Evolutionary conservation across 1,140 invertebrate genomes (phyloP).

Genomic region (Heterodera carotae): DNA sequence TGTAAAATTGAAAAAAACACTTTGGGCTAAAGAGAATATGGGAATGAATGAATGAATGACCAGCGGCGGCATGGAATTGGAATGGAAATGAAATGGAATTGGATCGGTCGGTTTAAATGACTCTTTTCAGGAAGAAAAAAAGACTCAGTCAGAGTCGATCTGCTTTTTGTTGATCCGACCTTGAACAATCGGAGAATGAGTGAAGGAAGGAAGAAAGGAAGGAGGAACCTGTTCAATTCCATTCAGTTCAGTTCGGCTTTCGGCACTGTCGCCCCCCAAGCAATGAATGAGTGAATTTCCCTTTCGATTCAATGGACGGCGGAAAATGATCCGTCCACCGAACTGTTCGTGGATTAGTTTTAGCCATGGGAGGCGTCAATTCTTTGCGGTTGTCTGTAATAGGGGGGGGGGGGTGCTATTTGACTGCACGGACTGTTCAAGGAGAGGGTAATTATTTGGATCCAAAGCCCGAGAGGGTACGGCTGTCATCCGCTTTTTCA

Average conservation of each 20-base stretch:
- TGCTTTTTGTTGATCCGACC: neutral
- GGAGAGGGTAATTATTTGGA: neutral
- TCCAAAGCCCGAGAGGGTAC: neutral
- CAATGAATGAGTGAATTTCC: neutral
- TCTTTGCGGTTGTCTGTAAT: neutral
- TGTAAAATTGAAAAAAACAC: too few relatives aligned
- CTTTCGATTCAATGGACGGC: neutral
- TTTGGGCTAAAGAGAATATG: too few relatives aligned
- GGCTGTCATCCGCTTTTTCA: neutral
- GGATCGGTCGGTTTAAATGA: neutral
- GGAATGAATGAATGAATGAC: too few relatives aligned
- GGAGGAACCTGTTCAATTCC: neutral
- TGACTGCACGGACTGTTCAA: too few relatives aligned
- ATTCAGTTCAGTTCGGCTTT: too few relatives aligned
- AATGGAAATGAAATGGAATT: too few relatives aligned
- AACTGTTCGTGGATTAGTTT: slow-evolving; percentile 1
- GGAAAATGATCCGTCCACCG: neutral
- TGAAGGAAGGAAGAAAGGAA: too few relatives aligned
- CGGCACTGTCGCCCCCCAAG: neutral
- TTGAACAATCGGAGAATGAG: neutral
- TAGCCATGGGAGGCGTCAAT: neutral
- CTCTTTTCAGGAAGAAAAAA: neutral
- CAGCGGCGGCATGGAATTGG: too few relatives aligned
- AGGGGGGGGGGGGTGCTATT: too few relatives aligned
- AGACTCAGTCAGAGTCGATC: neutral